Evolutionary conservation across 2,113 vertebrate genomes (phyloP).

Genomic region (Orthonyx spaldingii): DNA sequence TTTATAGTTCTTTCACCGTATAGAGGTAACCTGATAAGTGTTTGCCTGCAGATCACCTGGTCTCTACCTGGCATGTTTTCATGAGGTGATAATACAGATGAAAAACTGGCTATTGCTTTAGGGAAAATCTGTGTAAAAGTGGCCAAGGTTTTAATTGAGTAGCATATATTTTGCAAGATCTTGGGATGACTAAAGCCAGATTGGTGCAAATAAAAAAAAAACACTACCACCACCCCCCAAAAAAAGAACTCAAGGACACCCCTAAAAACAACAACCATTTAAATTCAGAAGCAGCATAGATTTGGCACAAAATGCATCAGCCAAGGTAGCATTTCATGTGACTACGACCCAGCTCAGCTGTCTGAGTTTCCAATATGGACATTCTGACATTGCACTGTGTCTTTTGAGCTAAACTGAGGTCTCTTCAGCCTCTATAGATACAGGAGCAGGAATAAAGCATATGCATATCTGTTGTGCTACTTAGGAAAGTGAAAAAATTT

Average conservation of each 20-base stretch:
- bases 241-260: too few relatives aligned
- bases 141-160: background rate
- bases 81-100: background rate
- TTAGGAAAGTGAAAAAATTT: background rate
- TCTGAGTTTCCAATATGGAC: background rate
- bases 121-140: background rate
- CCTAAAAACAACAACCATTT: too few relatives aligned
- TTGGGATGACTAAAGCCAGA: background rate
- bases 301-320: background rate
- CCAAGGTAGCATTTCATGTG: background rate
- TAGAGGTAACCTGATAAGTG: background rate
- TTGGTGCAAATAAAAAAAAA: background rate
- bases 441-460: background rate
- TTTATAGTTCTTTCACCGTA: background rate
- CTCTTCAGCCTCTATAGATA: background rate
- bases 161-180: background rate
- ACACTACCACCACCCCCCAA: rapidly evolving
- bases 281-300: background rate
- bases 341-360: background rate
- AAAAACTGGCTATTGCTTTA: background rate
- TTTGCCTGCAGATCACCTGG: background rate
- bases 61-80: background rate
- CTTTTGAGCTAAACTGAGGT: background rate
- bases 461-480: background rate
- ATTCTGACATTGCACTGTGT: background rate